Percentiles rank a stretch among this genome's conserved stretches.
Conservation (phyloP, 2,113 vertebrate species). For the Cyanoliseus patagonus region DNA sequence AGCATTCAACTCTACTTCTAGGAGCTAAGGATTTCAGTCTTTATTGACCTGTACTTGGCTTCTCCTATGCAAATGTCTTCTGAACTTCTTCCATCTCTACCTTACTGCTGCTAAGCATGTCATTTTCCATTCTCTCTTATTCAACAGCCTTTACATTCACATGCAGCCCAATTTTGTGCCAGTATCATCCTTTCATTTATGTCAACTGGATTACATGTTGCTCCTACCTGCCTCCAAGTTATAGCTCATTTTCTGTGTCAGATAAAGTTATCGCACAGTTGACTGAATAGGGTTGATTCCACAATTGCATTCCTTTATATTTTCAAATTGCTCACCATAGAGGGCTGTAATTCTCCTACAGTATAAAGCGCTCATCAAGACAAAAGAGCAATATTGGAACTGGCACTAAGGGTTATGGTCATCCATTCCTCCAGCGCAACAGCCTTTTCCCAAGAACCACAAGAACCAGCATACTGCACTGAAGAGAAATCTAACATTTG, state of each 20-base stretch:
- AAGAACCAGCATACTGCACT: background rate
- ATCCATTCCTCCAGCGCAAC: background rate
- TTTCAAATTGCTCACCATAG: background rate
- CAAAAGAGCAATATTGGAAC: background rate
- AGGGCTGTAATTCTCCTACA: background rate
- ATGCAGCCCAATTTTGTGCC: background rate
- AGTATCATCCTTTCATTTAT: background rate
- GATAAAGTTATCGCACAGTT: background rate
- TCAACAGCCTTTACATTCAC: background rate
- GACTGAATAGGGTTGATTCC: background rate
- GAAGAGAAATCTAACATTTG: background rate
- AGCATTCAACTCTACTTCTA: background rate
- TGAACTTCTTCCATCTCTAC: slow-evolving; percentile 2
- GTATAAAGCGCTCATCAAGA: background rate
- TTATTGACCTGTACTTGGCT: slow-evolving; percentile 1
- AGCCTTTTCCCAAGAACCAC: background rate
- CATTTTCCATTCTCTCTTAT: background rate
- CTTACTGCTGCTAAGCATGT: background rate
- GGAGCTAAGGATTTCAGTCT: background rate
- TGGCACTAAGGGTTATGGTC: background rate
- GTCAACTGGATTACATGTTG: slow-evolving; percentile 37
- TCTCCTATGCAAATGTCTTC: background rate
- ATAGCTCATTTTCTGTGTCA: slow-evolving; percentile 4
- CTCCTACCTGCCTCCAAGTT: slow-evolving; percentile 35
- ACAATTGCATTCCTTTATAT: background rate